Percentiles rank a stretch among this genome's conserved stretches.
Conservation (phyloP, 2,797 vertebrate genomes). For the Acanthopagrus latus region DNA sequence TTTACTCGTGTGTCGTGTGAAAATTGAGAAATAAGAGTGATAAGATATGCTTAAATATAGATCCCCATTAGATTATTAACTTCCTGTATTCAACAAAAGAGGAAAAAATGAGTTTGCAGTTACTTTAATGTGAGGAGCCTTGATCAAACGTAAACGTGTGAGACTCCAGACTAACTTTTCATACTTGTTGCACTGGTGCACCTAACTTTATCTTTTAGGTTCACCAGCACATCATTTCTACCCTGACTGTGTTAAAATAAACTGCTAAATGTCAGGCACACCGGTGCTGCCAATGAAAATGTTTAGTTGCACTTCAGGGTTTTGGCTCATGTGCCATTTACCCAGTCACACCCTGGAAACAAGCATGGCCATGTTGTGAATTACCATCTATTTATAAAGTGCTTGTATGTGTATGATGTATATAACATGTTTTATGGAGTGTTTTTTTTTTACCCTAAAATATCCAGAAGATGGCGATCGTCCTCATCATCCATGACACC, state of each 20-base stretch:
- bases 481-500: slow-evolving; percentile 99
- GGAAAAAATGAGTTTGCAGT: neutral
- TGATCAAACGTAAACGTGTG: neutral
- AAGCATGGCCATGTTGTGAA: neutral
- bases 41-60: neutral
- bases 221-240: too few species aligned
- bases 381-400: neutral
- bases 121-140: neutral
- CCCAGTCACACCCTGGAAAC: neutral
- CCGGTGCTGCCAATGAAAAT: too few species aligned
- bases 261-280: too few species aligned
- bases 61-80: neutral
- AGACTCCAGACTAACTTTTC: too few species aligned
- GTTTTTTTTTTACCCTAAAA: slow-evolving; percentile 96
- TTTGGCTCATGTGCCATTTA: too few species aligned
- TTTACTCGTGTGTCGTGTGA: slow-evolving; percentile 5
- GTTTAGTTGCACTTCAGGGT: too few species aligned
- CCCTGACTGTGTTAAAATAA: too few species aligned
- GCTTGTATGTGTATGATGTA: neutral
- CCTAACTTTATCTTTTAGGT: too few species aligned
- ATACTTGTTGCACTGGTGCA: too few species aligned
- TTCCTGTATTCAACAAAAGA: slow-evolving; percentile 22
- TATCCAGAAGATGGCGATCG: slow-evolving; percentile 99
- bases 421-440: neutral
- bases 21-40: neutral